Evolutionary conservation across 1,140 invertebrate genomes (phyloP).

Genomic region (Prorops nasuta): DNA sequence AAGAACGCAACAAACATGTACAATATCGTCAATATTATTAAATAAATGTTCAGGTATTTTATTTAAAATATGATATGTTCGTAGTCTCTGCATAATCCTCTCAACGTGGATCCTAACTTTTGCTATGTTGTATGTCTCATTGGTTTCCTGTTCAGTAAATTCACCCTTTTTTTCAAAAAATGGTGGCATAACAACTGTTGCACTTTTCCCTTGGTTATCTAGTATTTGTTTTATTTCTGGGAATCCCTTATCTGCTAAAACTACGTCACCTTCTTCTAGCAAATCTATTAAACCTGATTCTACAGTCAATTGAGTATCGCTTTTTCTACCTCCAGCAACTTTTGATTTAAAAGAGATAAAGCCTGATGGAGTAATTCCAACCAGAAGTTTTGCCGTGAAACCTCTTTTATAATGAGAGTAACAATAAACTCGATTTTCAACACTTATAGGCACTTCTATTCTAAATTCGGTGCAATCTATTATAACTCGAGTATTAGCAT

Average conservation of each 20-base stretch:
- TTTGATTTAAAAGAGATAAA: constrained; percentile 44
- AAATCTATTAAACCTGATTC: constrained; percentile 39
- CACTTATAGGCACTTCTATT: too few species aligned
- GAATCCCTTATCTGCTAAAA: constrained; percentile 45
- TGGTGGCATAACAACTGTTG: constrained; percentile 30
- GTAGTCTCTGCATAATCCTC: constrained; percentile 18
- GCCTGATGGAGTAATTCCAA: constrained; percentile 43
- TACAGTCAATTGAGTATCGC: constrained; percentile 40
- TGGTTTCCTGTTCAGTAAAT: constrained; percentile 13
- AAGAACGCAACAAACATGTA: constrained; percentile 22
- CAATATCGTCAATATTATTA: constrained; percentile 19
- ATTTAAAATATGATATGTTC: constrained; percentile 15
- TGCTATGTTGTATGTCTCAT: constrained; percentile 19
- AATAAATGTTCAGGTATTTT: constrained; percentile 24
- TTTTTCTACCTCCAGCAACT: constrained; percentile 38
- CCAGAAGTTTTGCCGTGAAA: constrained; percentile 46
- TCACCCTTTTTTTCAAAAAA: constrained; percentile 17
- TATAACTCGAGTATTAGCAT: too few species aligned
- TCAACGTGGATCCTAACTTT: constrained; percentile 26
- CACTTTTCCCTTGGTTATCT: constrained; percentile 9
- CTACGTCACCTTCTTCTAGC: constrained; percentile 37
- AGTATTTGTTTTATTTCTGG: constrained; percentile 26
- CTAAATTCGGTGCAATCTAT: too few species aligned
- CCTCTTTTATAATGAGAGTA: too few species aligned
- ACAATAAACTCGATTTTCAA: too few species aligned